Conservation (phyloP, 2,888 invertebrate genomes). For the Conomelus anceps region DNA sequence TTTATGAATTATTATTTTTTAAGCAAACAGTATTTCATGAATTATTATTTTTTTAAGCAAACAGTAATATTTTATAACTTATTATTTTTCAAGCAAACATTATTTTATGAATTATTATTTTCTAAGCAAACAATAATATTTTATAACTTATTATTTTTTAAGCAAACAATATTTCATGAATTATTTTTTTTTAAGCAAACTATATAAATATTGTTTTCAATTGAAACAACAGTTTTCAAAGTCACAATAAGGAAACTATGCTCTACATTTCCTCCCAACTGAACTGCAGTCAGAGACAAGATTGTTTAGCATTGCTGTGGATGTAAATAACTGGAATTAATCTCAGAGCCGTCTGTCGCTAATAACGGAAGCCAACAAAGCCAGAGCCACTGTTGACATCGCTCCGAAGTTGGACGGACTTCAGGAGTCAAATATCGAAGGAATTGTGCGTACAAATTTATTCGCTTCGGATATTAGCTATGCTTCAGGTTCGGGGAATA, state of each 20-base stretch:
- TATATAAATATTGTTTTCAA: no score
- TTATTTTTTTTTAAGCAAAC: no score
- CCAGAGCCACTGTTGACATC: not conserved
- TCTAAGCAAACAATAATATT: no score
- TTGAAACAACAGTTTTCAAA: no score
- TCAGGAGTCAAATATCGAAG: conserved; percentile 1
- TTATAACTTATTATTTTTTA: no score
- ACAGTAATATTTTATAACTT: no score
- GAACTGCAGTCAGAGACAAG: not conserved
- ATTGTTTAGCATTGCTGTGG: not conserved
- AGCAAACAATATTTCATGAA: no score
- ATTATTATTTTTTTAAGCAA: no score
- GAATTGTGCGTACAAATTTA: conserved; percentile 2
- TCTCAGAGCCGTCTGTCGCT: not conserved
- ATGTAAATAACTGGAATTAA: not conserved
- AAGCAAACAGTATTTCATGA: no score
- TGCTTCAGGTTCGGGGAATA: not conserved
- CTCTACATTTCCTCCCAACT: not conserved
- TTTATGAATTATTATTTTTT: no score
- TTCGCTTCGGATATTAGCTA: conserved; percentile 2
- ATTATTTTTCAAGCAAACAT: no score
- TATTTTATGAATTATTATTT: no score
- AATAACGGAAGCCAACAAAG: not conserved
- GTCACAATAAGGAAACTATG: not conserved
- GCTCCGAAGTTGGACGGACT: not conserved